phyloP scores from a whole-genome alignment of 2,888 invertebrate genomes.

The Amiota communis region DNA sequence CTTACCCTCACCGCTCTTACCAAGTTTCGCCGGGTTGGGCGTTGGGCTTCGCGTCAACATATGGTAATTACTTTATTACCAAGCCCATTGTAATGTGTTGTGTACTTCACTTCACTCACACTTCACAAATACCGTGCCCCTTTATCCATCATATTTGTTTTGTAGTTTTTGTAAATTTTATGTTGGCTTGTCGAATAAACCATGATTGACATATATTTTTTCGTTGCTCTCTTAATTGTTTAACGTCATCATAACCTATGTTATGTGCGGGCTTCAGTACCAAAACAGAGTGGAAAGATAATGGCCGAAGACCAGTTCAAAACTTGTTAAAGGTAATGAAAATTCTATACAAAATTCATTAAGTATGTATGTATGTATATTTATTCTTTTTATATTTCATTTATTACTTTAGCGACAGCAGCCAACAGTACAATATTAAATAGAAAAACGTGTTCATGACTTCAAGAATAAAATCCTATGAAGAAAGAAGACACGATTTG shows the following conservation, averaged over 20 bases:
- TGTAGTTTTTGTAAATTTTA: not conserved
- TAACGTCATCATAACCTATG: not conserved
- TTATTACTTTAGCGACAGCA: too few species aligned
- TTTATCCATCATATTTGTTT: not conserved
- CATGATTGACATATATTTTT: conserved; percentile 12
- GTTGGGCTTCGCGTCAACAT: conserved; percentile 24
- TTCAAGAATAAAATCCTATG: not conserved
- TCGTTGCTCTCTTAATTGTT: conserved; percentile 4
- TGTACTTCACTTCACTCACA: not conserved
- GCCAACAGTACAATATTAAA: not conserved
- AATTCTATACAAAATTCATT: too few species aligned
- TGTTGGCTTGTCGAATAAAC: conserved; percentile 8
- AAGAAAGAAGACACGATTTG: conserved; percentile 37
- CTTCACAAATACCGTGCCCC: not conserved
- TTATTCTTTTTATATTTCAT: too few species aligned
- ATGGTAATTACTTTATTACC: conserved; percentile 59
- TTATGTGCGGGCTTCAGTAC: too few species aligned
- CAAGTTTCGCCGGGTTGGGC: not conserved
- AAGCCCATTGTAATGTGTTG: conserved; percentile 35
- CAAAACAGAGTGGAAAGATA: too few species aligned
- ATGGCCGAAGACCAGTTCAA: too few species aligned
- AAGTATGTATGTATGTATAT: too few species aligned
- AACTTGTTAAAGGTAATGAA: too few species aligned
- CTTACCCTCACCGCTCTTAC: conserved; percentile 52
- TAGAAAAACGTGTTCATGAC: conserved; percentile 2